These are phyloP conservation scores for Cottoperca gobio DNA, from an alignment of 2,797 vertebrate species.

Conservation along the genomic window DNA sequence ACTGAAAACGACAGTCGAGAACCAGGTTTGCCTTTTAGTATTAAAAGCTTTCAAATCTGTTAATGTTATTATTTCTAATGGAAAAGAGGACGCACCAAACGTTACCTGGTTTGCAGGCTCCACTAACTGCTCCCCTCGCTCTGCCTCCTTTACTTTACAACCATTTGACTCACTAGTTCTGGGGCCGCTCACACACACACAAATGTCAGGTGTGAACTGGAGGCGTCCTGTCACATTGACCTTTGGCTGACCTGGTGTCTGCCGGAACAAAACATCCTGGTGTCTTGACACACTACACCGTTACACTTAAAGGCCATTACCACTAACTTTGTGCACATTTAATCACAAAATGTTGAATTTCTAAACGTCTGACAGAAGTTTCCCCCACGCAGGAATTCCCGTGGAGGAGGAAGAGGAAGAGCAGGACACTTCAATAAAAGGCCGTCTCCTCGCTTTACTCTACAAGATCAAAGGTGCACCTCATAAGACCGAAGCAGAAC, in stretches of 20 bases:
- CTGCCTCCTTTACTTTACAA: no score
- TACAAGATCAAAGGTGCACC: slow-evolving; percentile 95
- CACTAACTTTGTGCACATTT: neutral
- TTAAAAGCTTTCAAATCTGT: neutral
- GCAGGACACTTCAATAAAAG: slow-evolving; percentile 92
- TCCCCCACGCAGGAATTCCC: slow-evolving; percentile 89
- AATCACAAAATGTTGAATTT: neutral
- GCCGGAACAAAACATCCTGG: neutral
- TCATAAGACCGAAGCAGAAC: slow-evolving; percentile 88
- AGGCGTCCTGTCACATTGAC: neutral
- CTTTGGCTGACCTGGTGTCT: neutral
- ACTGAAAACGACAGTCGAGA: no score
- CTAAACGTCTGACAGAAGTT: slow-evolving; percentile 13
- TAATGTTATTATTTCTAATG: neutral
- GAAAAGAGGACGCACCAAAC: no score
- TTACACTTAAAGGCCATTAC: neutral
- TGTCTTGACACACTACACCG: neutral
- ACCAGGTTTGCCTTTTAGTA: neutral
- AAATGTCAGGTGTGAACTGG: neutral
- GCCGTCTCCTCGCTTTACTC: slow-evolving; percentile 91
- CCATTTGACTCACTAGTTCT: no score
- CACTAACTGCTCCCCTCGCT: no score
- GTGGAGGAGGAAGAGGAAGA: slow-evolving; percentile 92
- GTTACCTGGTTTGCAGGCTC: no score
- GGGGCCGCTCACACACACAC: no score